Conservation (phyloP, 1,140 invertebrate species). For the Papilio glaucus region DNA sequence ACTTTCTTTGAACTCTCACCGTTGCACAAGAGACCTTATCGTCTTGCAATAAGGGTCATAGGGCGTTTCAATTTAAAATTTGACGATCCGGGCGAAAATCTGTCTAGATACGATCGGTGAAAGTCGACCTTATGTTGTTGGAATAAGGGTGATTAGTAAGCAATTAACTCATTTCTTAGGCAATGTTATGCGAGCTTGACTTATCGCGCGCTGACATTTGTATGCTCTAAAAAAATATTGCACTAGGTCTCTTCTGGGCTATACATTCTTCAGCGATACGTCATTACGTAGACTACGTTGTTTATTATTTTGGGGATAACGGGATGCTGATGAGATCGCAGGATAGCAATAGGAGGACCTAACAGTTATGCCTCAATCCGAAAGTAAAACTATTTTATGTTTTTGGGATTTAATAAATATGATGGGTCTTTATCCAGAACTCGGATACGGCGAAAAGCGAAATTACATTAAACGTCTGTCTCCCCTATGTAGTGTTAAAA, state of each 20-base stretch:
- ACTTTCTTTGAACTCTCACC: conserved; percentile 62
- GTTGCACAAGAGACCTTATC: conserved; percentile 61
- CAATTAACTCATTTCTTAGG: conserved; percentile 43
- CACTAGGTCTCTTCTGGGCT: conserved; percentile 22
- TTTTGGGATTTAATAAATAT: too few relatives aligned
- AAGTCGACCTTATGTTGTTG: conserved; percentile 40
- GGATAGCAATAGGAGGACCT: too few relatives aligned
- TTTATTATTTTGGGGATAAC: neutral
- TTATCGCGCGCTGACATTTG: conserved; percentile 70
- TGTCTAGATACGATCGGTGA: conserved; percentile 15
- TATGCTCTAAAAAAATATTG: conserved; percentile 50
- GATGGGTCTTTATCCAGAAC: too few relatives aligned
- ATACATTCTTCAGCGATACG: conserved; percentile 17
- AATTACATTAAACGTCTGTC: too few relatives aligned
- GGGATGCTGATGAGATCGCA: neutral
- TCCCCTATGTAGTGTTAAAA: too few relatives aligned
- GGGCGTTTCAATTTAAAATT: conserved; percentile 42
- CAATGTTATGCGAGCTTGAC: conserved; percentile 61
- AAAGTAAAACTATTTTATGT: too few relatives aligned
- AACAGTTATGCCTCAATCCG: too few relatives aligned
- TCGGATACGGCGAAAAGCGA: too few relatives aligned
- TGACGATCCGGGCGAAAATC: conserved; percentile 40
- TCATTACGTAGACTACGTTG: conserved; percentile 10
- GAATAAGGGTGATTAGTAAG: conserved; percentile 38
- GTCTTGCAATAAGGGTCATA: conserved; percentile 43